Evolutionary conservation across 2,797 vertebrate species (phyloP), one percentile per base, ranked within the genome.

Genomic region (Rhadinocentrus ornatus): DNA sequence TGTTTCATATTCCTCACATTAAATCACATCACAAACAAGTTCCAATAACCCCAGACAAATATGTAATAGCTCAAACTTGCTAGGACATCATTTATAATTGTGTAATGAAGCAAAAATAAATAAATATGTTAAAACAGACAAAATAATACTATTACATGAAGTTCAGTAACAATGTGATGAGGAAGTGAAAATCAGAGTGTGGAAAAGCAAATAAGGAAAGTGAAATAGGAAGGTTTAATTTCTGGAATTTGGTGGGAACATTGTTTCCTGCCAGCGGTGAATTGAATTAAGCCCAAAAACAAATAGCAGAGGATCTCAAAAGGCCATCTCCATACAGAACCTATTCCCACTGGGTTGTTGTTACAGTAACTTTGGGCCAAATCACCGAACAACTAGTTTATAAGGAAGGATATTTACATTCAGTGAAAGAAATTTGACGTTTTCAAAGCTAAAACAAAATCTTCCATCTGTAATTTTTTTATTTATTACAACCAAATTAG

Each of bases 171-270:
- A 63, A 34, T 4, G 34, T 68, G 73, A 73, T 59, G 67, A 26
- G 69, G 73, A 76, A 82, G 44, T 53, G 13, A 74, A 34, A 56
- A n/a, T 27, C 12, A 70, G 13, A 53, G 39, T 27, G 50, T 66
- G 58, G 48, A n/a, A 75, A 62, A 64, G 53, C 24, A 62, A 77
- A 31, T 15, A 13, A 62, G 66, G 55, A 63, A 48, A 52, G 56
- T 26, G 44, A 73, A 57, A 32, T 2, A 3, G 71, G 35, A 26
- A 1, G 35, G 53, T 48, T 77, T 75, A 53, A 76, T 84, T 58
- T 75, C 69, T 71, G 81, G 84, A 88, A 87, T 91, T 91, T 82
- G 76, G 86, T 94, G 92, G 91, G 92, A 94, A 94, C 78, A 62
- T 69, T 60, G 70, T 59, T 70, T 85, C 69, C 83, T 91, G 87